Evolutionary conservation across 1,140 invertebrate genomes (phyloP).

Genomic region (Drosophila ananassae): DNA sequence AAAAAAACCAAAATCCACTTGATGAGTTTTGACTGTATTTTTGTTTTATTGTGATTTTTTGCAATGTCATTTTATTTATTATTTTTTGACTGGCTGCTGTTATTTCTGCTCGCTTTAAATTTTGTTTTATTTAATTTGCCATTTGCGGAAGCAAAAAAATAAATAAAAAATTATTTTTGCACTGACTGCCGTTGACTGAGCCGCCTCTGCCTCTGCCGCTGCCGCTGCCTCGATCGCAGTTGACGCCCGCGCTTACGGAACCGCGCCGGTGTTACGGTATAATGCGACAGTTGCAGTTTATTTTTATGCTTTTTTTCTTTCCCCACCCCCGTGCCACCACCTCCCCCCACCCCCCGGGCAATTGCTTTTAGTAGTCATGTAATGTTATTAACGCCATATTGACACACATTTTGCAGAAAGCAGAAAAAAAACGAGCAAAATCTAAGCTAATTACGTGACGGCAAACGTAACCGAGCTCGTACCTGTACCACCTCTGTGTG

Average conservation of each 20-base stretch:
- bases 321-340: neutral
- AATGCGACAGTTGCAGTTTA: slow-evolving; percentile 47
- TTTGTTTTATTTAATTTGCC: slow-evolving; percentile 52
- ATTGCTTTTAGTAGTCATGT: slow-evolving; percentile 71
- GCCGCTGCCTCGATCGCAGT: no score
- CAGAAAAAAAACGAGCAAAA: slow-evolving; percentile 40
- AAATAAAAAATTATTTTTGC: slow-evolving; percentile 22
- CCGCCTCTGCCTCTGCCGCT: no score
- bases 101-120: slow-evolving; percentile 55
- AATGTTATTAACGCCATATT: slow-evolving; percentile 81
- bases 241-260: slow-evolving; percentile 31
- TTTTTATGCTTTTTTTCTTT: slow-evolving; percentile 26
- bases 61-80: slow-evolving; percentile 68
- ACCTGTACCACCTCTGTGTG: slow-evolving; percentile 16
- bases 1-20: slow-evolving; percentile 1
- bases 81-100: slow-evolving; percentile 33
- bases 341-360: slow-evolving; percentile 28
- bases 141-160: slow-evolving; percentile 72
- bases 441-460: slow-evolving; percentile 79
- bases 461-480: slow-evolving; percentile 24
- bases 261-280: slow-evolving; percentile 54
- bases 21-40: neutral
- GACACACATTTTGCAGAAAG: slow-evolving; percentile 65
- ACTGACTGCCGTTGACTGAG: slow-evolving; percentile 11
- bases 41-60: slow-evolving; percentile 17